phyloP scores from a whole-genome alignment of 2,797 vertebrate species.

The Centroberyx gerrardi region DNA sequence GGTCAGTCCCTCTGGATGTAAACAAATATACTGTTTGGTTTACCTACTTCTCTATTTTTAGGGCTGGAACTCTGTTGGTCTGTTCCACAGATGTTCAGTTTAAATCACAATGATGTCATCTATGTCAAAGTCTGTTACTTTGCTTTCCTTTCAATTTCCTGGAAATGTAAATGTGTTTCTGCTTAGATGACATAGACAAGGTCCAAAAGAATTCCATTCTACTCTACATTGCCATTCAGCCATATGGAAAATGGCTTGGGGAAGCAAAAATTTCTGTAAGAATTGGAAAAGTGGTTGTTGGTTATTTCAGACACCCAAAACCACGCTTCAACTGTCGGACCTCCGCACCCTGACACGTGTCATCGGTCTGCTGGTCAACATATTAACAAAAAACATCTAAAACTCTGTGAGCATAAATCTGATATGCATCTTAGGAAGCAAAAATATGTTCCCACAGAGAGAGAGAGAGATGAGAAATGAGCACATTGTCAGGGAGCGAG shows the following conservation, averaged over 20 bases:
- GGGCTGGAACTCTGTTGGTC: constrained; percentile 22
- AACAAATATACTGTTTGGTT: constrained; percentile 35
- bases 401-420: neutral
- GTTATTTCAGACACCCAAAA: constrained; percentile 27
- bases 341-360: neutral
- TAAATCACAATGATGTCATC: constrained; percentile 68
- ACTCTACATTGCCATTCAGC: constrained; percentile 9
- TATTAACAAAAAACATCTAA: neutral
- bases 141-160: constrained; percentile 56
- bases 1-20: too few relatives aligned
- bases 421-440: neutral
- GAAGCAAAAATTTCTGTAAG: constrained; percentile 16
- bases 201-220: constrained; percentile 35
- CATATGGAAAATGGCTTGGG: constrained; percentile 58
- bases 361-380: neutral
- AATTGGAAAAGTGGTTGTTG: neutral
- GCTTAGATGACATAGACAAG: constrained; percentile 38
- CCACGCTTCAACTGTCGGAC: constrained; percentile 5
- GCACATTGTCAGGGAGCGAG: constrained; percentile 49
- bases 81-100: constrained; percentile 67
- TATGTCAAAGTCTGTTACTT: constrained; percentile 46
- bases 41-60: constrained; percentile 34
- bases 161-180: constrained; percentile 52
- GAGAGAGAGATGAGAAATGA: constrained; percentile 53
- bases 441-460: constrained; percentile 13